phyloP scores from a whole-genome alignment of 2,888 invertebrate species.

The Cerastis rubricosa region DNA sequence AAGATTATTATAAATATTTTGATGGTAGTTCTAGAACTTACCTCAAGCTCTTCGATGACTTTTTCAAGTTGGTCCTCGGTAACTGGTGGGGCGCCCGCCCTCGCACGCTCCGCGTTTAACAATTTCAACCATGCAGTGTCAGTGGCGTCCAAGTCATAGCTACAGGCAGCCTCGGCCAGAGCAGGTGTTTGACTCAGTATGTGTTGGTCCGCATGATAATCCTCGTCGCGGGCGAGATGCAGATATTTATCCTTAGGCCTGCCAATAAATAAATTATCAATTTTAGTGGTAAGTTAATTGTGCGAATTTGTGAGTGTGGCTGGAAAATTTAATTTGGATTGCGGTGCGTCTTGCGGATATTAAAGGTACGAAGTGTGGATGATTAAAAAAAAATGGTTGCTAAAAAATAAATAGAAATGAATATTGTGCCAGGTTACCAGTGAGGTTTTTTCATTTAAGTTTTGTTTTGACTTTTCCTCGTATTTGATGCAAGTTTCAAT shows the following conservation, averaged over 20 bases:
- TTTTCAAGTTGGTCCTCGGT: constrained; percentile 97
- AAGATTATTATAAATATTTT: not conserved
- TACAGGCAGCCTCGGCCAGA: constrained; percentile 97
- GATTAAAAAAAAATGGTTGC: not conserved
- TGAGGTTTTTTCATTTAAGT: not conserved
- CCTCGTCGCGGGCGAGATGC: constrained; percentile 96
- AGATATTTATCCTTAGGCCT: constrained; percentile 98
- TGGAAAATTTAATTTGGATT: not conserved
- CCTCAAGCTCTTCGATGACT: constrained; percentile 97
- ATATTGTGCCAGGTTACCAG: no score
- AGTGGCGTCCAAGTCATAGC: constrained; percentile 98
- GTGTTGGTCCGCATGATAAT: constrained; percentile 96
- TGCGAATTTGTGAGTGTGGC: not conserved
- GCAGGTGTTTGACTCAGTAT: constrained; percentile 96
- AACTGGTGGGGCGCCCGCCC: constrained; percentile 93
- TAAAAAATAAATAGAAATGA: not conserved
- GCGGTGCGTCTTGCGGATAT: not conserved
- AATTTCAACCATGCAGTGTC: constrained; percentile 97
- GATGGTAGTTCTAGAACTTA: constrained; percentile 69
- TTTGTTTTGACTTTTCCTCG: not conserved
- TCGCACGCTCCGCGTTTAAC: constrained; percentile 96
- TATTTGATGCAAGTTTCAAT: not conserved
- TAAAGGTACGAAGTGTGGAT: not conserved
- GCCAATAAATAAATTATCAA: constrained; percentile 48
- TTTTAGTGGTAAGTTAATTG: not conserved